Evolutionary conservation across 1,140 invertebrate genomes (phyloP).

Genomic region (Nymphalis io): DNA sequence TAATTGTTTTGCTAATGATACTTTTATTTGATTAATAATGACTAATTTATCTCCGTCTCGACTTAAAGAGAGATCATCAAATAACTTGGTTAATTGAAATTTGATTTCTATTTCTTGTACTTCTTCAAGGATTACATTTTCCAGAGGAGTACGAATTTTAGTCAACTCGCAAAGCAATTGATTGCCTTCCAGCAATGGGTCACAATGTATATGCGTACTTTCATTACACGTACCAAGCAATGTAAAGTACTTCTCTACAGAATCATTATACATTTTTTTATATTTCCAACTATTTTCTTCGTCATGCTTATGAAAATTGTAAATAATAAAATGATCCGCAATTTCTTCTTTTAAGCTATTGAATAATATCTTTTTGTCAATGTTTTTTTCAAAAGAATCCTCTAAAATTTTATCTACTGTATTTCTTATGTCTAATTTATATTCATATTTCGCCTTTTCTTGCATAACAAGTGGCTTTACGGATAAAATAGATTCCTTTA

Average conservation of each 20-base stretch:
- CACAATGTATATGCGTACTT: neutral
- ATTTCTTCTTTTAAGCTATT: constrained; percentile 47
- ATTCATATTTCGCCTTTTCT: constrained; percentile 44
- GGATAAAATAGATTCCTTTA: constrained; percentile 41
- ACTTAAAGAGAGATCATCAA: constrained; percentile 37
- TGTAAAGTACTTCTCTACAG: constrained; percentile 41
- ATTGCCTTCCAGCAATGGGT: constrained; percentile 43
- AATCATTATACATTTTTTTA: constrained; percentile 41
- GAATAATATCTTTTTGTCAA: constrained; percentile 23
- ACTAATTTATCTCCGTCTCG: constrained; percentile 24
- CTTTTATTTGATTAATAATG: constrained; percentile 41
- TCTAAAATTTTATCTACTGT: constrained; percentile 42
- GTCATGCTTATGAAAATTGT: constrained; percentile 43
- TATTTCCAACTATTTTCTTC: constrained; percentile 39
- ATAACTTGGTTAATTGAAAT: constrained; percentile 45
- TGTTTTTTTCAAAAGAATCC: constrained; percentile 23
- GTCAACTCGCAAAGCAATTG: constrained; percentile 52
- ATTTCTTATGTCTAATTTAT: constrained; percentile 50
- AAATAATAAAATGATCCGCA: constrained; percentile 51
- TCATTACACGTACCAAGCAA: neutral
- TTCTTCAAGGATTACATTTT: constrained; percentile 39
- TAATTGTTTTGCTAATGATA: constrained; percentile 43
- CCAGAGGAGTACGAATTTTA: constrained; percentile 45
- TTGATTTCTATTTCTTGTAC: constrained; percentile 53
- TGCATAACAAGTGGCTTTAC: constrained; percentile 49